Conservation (phyloP, 2,113 vertebrate species). For the Actenoides lindsayi region DNA sequence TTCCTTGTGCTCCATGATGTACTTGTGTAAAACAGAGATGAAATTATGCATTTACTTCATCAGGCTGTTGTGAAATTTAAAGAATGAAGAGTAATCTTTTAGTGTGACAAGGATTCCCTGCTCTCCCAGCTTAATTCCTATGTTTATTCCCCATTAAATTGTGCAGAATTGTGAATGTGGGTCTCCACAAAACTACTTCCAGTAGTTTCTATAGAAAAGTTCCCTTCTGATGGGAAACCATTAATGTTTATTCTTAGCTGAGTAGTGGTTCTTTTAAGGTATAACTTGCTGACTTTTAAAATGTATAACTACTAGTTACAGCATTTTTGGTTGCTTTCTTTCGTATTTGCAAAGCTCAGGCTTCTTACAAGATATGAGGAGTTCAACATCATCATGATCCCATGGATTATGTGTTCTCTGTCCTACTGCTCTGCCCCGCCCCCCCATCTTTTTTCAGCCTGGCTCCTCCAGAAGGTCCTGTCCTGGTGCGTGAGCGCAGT, state of each 20-base stretch:
- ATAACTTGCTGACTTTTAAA: background rate
- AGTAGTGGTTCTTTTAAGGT: background rate
- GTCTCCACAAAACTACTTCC: background rate
- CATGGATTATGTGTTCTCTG: background rate
- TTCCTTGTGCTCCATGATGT: background rate
- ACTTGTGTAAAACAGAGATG: background rate
- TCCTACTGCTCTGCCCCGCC: background rate
- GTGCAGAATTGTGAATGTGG: background rate
- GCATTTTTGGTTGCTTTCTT: background rate
- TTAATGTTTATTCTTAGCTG: background rate
- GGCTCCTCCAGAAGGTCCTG: background rate
- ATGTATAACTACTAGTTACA: background rate
- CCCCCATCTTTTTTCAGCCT: background rate
- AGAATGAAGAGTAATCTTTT: background rate
- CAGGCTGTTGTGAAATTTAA: background rate
- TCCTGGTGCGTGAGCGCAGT: background rate
- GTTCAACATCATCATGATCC: background rate
- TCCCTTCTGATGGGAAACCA: background rate
- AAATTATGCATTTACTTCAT: background rate
- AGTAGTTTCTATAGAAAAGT: background rate
- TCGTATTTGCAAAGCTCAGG: background rate
- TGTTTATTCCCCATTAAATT: background rate
- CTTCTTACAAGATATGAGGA: background rate
- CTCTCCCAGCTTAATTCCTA: background rate
- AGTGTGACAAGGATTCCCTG: background rate